Evolutionary conservation across 92 coral and sea anemone species (phyloP).

Genomic region (Nematostella vectensis): DNA sequence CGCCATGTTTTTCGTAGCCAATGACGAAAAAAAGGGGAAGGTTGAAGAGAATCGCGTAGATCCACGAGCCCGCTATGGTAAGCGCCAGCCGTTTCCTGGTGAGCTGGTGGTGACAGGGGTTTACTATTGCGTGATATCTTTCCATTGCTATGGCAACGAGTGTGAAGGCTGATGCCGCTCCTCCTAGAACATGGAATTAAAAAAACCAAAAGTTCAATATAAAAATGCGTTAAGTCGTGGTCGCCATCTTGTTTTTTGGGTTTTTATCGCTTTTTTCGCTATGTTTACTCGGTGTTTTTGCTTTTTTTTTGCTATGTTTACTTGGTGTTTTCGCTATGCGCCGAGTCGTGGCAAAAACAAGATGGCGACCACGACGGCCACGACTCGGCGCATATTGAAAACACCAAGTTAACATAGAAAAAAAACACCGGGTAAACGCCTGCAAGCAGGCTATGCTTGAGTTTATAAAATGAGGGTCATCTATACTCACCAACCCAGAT

Average conservation of each 20-base stretch:
- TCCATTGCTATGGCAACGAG: constrained; percentile 28
- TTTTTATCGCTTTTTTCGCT: too few species aligned
- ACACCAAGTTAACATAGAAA: neutral
- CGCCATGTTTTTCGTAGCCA: constrained; percentile 2
- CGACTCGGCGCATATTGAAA: too few species aligned
- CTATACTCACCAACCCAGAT: constrained; percentile 9
- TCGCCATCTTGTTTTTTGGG: too few species aligned
- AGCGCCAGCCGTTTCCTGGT: constrained; percentile 9
- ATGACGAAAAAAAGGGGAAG: constrained; percentile 18
- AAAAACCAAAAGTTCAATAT: neutral
- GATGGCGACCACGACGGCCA: too few species aligned
- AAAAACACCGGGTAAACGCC: neutral
- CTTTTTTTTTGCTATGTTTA: too few species aligned
- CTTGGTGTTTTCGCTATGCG: too few species aligned
- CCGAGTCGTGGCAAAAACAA: too few species aligned
- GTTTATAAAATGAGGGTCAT: neutral
- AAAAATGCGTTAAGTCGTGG: too few species aligned
- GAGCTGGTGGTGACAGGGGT: constrained; percentile 11
- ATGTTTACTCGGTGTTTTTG: too few species aligned
- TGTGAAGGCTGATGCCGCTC: constrained; percentile 34
- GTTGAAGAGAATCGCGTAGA: constrained; percentile 18
- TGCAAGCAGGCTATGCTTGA: neutral
- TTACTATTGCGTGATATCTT: constrained; percentile 16
- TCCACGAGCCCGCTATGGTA: constrained; percentile 22
- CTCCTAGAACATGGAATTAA: constrained; percentile 7